Conservation (phyloP, 2,888 invertebrate species). For the Megaustenia siamemsis region DNA sequence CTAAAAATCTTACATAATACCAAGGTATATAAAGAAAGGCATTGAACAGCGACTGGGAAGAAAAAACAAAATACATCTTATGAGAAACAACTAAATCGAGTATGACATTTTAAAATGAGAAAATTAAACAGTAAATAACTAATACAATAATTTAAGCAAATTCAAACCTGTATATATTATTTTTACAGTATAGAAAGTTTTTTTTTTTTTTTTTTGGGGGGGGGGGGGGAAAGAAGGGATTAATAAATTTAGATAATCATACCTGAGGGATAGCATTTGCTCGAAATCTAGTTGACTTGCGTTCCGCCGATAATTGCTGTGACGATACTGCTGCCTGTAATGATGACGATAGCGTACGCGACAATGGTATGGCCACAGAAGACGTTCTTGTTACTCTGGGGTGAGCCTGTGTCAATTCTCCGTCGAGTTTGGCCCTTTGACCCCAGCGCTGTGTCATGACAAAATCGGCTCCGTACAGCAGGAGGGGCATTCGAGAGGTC, state of each 20-base stretch:
- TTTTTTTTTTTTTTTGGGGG: too few species aligned
- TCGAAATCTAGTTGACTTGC: not conserved
- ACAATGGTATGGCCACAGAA: not conserved
- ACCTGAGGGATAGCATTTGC: not conserved
- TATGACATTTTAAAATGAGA: too few species aligned
- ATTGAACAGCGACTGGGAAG: too few species aligned
- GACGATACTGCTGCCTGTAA: not conserved
- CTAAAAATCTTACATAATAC: too few species aligned
- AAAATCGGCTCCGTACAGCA: conserved; percentile 12
- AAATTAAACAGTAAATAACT: too few species aligned
- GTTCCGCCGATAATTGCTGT: not conserved
- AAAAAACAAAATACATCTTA: too few species aligned
- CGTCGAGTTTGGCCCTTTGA: conserved; percentile 22
- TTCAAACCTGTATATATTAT: too few species aligned
- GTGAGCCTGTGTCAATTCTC: conserved; percentile 23
- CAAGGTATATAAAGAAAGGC: too few species aligned
- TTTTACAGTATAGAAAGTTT: too few species aligned
- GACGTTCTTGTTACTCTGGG: not conserved
- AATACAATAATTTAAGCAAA: too few species aligned
- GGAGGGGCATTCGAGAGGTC: conserved; percentile 44
- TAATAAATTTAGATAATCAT: not conserved
- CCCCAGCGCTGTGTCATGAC: conserved; percentile 45
- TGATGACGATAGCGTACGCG: not conserved
- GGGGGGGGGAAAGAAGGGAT: too few species aligned
- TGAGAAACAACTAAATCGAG: too few species aligned